phyloP scores from a whole-genome alignment of 2,888 invertebrate genomes.

The Scaptomyza polygonia region DNA sequence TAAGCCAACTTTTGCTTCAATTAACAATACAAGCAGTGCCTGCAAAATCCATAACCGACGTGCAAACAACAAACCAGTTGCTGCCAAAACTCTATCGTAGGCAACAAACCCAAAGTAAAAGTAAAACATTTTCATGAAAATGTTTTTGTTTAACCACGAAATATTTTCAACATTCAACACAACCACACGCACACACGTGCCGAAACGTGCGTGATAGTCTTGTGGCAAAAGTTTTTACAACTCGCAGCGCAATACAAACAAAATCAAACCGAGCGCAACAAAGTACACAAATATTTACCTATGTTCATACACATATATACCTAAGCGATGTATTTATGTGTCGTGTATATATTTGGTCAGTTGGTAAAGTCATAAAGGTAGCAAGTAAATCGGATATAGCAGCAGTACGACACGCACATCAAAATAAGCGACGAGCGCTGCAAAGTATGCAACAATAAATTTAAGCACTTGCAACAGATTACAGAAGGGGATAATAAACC shows the following conservation, averaged over 20 bases:
- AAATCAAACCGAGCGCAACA: conserved; percentile 78
- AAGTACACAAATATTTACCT: conserved; percentile 75
- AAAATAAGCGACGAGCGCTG: conserved; percentile 16
- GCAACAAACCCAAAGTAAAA: conserved; percentile 57
- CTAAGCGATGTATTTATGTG: too few relatives aligned
- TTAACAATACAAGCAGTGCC: conserved; percentile 49
- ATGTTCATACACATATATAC: conserved; percentile 28
- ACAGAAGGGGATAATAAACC: not conserved
- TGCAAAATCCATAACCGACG: conserved; percentile 28
- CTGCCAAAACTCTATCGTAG: conserved; percentile 6
- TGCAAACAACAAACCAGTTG: conserved; percentile 37
- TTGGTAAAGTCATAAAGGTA: conserved; percentile 40
- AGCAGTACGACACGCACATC: conserved; percentile 22
- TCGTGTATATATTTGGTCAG: conserved; percentile 35
- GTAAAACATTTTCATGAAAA: conserved; percentile 74
- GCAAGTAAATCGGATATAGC: conserved; percentile 15
- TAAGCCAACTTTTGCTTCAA: conserved; percentile 56
- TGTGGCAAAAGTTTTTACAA: conserved; percentile 67
- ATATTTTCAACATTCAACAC: conserved; percentile 66
- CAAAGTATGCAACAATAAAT: conserved; percentile 30
- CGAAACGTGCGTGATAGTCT: conserved; percentile 50
- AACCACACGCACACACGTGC: conserved; percentile 18
- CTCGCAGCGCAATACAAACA: conserved; percentile 62
- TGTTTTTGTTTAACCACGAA: conserved; percentile 73
- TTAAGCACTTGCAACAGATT: conserved; percentile 6